Evolutionary conservation across 2,888 invertebrate species (phyloP), one percentile per base, ranked within the genome.

Genomic region (Lasioglossum malachurum): DNA sequence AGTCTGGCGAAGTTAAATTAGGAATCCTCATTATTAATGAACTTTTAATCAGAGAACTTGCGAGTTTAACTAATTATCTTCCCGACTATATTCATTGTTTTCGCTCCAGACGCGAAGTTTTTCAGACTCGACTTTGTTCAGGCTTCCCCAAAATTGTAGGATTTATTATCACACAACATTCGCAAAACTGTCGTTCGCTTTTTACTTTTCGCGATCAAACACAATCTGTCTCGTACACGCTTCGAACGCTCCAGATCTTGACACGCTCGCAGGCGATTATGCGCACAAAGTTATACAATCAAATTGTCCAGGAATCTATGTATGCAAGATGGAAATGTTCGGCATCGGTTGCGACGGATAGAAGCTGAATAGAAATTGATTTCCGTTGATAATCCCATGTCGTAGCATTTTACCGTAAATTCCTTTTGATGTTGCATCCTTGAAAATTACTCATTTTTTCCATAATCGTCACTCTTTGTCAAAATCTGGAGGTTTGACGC

Each of bases 171-270:
- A n/a, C n/a, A n/a, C n/a, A 64, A 64, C 64, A 64, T 64, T 64
- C 64, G 27, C 64, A 64, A 64, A 64, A 64, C 64, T 64, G 64
- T 31, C 41, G 57, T 79, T 38, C 75, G 64, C 16, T 31, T 64
- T 53, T 64, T 64, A 31, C 64, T 64, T 16, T 31, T 31, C 64
- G 64, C 31, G 64, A 64, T 64, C 16, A 64, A 64, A 64, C 31
- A 64, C 64, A 64, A 64, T 64, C 31, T 16, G 64, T 14, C 16
- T 64, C 64, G 64, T 16, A 64, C 31, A 64, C 64, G 31, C 31
- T 16, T 64, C 16, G 64, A 64, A 64, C 64, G 64, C 64, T 64
- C 64, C 64, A 64, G 64, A 31, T 64, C 4, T 64, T 64, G 64
- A 31, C 64, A 31, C 64, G 31, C 31, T 60, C 27, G 60, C 27